Evolutionary conservation across 1,140 invertebrate species (phyloP).

Genomic region (Melanaphis sacchari): DNA sequence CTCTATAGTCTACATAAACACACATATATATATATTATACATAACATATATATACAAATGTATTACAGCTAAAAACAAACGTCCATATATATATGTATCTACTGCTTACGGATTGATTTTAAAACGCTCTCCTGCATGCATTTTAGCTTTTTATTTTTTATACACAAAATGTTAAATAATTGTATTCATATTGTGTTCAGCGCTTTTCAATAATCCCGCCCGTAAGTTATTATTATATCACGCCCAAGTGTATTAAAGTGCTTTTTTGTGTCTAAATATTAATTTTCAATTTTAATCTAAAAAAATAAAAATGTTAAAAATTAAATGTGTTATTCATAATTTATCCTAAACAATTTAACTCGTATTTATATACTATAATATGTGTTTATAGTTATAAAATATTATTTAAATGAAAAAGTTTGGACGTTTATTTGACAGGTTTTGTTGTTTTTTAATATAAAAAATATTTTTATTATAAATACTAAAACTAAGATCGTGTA

Average conservation of each 20-base stretch:
- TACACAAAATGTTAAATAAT: conserved; percentile 6
- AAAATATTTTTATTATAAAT: background rate
- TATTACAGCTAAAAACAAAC: background rate
- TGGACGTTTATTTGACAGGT: background rate
- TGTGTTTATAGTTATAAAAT: background rate
- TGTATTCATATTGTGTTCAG: background rate
- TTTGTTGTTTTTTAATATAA: background rate
- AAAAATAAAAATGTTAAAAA: background rate
- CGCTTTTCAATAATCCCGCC: background rate
- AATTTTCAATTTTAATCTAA: too few relatives aligned
- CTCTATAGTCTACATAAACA: background rate
- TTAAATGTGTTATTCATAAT: background rate
- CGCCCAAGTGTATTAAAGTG: background rate
- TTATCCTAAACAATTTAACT: background rate
- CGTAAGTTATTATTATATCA: background rate
- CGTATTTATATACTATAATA: background rate
- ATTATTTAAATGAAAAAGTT: background rate
- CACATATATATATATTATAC: background rate
- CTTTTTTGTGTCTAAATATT: background rate
- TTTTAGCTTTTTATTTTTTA: background rate
- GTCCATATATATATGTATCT: background rate
- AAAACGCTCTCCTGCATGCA: background rate
- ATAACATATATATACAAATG: too few relatives aligned
- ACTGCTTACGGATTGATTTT: conserved; percentile 19
- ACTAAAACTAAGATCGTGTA: background rate